Evolutionary conservation across 1,140 invertebrate genomes (phyloP).

Genomic region (Drosophila aff.): DNA sequence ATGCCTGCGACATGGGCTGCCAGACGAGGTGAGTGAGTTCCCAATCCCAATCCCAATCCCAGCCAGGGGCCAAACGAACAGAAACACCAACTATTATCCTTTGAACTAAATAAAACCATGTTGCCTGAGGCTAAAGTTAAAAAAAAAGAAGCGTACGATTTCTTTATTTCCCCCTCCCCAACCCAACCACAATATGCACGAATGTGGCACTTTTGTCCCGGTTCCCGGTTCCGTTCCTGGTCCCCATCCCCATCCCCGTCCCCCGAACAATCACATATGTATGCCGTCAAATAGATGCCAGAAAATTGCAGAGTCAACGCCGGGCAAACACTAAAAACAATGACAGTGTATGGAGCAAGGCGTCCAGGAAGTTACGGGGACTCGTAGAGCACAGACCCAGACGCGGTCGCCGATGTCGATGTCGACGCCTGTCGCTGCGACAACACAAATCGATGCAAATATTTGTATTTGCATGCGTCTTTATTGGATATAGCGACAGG

Average conservation of each 20-base stretch:
- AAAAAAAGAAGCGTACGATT: constrained; percentile 3
- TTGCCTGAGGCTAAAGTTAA: neutral
- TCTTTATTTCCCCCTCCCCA: neutral
- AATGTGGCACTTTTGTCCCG: neutral
- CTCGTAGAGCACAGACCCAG: neutral
- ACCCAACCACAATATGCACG: constrained; percentile 4
- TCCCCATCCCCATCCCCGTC: neutral
- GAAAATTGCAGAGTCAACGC: constrained; percentile 73
- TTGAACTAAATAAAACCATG: constrained; percentile 11
- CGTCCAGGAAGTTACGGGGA: constrained; percentile 13
- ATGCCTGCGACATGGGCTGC: constrained; percentile 85
- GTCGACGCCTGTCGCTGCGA: constrained; percentile 48
- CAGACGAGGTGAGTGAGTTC: constrained; percentile 79
- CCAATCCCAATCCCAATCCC: neutral
- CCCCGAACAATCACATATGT: constrained; percentile 10
- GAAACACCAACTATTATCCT: neutral
- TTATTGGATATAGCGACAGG: constrained; percentile 59
- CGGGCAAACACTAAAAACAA: constrained; percentile 72
- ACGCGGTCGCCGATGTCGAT: neutral
- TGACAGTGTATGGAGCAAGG: constrained; percentile 37
- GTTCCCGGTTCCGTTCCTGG: neutral
- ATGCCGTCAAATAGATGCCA: constrained; percentile 61
- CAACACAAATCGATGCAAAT: constrained; percentile 82
- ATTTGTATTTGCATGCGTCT: constrained; percentile 79
- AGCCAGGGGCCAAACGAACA: neutral